A percentile compares a stretch with the other conserved stretches of the same genome.
phyloP scores from a whole-genome alignment of 2,888 invertebrate genomes.

The Rotaria macrura region DNA sequence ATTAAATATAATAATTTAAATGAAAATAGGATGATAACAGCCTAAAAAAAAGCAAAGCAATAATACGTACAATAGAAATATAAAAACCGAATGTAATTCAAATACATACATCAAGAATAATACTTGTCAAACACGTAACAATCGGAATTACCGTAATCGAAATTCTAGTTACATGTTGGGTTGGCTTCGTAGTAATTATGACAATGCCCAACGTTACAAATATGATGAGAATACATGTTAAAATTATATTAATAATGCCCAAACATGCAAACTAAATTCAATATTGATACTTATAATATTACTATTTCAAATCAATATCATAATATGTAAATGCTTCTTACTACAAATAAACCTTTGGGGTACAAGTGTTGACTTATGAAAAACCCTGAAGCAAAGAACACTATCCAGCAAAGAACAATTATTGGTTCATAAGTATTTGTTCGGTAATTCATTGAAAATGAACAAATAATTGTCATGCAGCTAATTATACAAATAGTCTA shows the following conservation, averaged over 20 bases:
- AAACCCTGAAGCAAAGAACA: not conserved
- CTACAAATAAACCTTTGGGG: not conserved
- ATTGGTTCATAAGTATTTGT: not conserved
- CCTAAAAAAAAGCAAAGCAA: not conserved
- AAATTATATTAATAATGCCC: not conserved
- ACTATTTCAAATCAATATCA: not conserved
- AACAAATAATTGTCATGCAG: not conserved
- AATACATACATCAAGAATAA: not conserved
- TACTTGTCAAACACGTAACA: not conserved
- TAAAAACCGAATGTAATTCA: too few species aligned
- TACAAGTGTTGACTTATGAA: not conserved
- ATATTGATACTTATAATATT: not conserved
- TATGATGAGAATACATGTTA: not conserved
- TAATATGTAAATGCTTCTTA: not conserved
- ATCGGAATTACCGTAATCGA: not conserved
- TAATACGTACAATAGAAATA: not conserved
- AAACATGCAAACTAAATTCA: not conserved
- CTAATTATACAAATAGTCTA: not conserved
- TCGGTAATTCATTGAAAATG: not conserved
- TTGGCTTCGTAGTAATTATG: not conserved
- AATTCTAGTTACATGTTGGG: not conserved
- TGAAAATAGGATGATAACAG: not conserved
- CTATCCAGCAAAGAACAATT: not conserved
- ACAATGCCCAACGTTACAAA: not conserved
- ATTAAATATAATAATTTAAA: not conserved